Evolutionary conservation across 2,113 vertebrate species (phyloP), one percentile per base, ranked within the genome.

Genomic region (Gallinago media): DNA sequence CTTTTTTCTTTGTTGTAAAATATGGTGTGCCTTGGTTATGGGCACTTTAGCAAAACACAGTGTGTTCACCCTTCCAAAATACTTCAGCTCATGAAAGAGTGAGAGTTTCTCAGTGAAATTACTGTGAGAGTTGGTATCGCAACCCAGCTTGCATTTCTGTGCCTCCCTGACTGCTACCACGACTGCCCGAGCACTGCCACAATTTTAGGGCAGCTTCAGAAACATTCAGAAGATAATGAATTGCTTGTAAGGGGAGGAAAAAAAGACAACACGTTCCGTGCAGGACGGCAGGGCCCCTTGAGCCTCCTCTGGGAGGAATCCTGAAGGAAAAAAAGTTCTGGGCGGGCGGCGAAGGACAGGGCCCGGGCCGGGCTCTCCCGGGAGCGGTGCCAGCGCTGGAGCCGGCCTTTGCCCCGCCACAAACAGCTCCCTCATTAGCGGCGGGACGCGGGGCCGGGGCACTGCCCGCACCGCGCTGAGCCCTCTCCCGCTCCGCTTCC

Each of bases 241-340:
- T 25, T 32, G 62, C 18, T 67, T 9, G 17, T 5, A 17, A 50
- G 47, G 7, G 19, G 68, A n/a, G 14, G 40, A 23, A 36, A 50
- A 32, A 32, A 46, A 38, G 32, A 15, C 29, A 16, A 4, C 8
- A 15, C 11, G 12, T 15, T 47, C 49, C 9, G 12, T 4, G 29
- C 31, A 1, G 77, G 46, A 19, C 29, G 23, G 66, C 8, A 2
- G 38, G 22, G 26, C 25, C 76, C 12, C 23, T 0, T 7, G 34
- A 32, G 67, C 21, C 50, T 66, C 21, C 56, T 15, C 15, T 2
- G 17, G 50, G 50, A 59, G 34, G 54, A 44, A 7, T 32, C 29
- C 2, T 1, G 5, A 10, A 6, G 49, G 15, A 11, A 34, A 2
- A 47, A 2, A 16, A 23, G 22, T 49, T 11, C 25, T 3, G 1